Base-by-base conservation (phyloP, 2,888 invertebrate genomes). In the Epinotia nisella region DNA sequence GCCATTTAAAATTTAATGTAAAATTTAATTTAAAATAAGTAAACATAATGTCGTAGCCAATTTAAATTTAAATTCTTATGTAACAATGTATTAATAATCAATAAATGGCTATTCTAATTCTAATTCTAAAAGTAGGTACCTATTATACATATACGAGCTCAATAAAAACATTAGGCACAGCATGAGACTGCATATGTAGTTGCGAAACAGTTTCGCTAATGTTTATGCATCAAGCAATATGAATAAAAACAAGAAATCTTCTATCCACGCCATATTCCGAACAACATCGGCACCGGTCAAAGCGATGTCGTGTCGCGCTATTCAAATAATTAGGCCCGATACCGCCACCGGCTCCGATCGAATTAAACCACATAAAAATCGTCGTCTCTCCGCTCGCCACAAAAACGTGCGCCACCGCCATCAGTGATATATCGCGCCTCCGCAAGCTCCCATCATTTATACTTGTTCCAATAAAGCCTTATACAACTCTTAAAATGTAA, bases 301-400 rank as follows among this genome's bases (percentile, higher is more conserved):
- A 92, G 91, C 83, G 81, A 82, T 75, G 81, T 84, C 85, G 83
- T 88, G 89, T 88, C 87, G 89, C 86, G 88, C 88, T 90, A 90
- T 90, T 91, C 92, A 90, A 92, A 92, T 92, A 92, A 92, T 92
- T 91, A 92, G 91, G 87, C 82, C 81, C 88, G 85, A 88, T 89
- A 86, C 86, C 83, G 85, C 88, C 87, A 87, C 85, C 83, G 84
- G 85, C 83, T 81, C 79, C 83, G 82, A 85, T 87, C 87, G 87
- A 90, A 91, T 91, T 90, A 90, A 90, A 89, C 90, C 85, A 85
- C 91, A 91, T 90, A 88, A 90, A 85, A 91, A 88, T 88, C 85
- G 85, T 83, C 81, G 80, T 77, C 79, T 80, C 79, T 83, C 82
- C 79, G 82, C 79, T 75, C 75, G 77, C 80, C 74, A 83, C 88